phyloP scores from a whole-genome alignment of 2,888 invertebrate species.

The Vandiemenella viatica region DNA sequence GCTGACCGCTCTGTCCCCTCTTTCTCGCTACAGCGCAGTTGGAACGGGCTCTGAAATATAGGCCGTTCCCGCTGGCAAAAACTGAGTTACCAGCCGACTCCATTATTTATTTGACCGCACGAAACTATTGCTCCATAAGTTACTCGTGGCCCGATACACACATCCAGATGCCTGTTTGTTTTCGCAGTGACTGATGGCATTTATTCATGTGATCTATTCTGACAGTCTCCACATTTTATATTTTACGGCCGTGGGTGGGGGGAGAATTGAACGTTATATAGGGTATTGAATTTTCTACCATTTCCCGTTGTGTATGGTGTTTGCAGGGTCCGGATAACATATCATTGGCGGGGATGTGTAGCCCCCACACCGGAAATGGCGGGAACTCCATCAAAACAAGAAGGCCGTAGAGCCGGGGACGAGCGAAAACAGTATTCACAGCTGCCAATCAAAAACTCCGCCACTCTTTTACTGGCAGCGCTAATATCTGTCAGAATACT shows the following conservation, averaged over 20 bases:
- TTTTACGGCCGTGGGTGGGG: neutral
- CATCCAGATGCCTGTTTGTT: slow-evolving; percentile 1
- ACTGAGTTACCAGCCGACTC: neutral
- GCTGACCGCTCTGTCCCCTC: too few relatives aligned
- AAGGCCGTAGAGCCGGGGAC: neutral
- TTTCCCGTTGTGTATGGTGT: slow-evolving; percentile 1
- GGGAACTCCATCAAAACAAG: neutral
- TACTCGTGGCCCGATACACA: slow-evolving; percentile 1
- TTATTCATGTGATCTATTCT: slow-evolving; percentile 4
- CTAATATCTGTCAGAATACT: too few relatives aligned
- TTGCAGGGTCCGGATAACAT: neutral
- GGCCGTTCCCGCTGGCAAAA: too few relatives aligned
- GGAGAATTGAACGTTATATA: neutral
- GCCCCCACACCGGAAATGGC: neutral
- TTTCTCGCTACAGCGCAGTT: too few relatives aligned
- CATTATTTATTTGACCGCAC: neutral
- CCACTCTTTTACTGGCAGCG: too few relatives aligned
- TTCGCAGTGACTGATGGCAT: slow-evolving; percentile 2
- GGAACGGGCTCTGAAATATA: too few relatives aligned
- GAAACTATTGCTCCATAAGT: neutral
- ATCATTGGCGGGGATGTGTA: neutral
- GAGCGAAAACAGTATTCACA: too few relatives aligned
- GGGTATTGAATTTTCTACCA: slow-evolving; percentile 1
- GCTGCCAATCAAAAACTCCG: too few relatives aligned
- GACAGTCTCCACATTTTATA: slow-evolving; percentile 2